Evolutionary conservation across 2,888 invertebrate genomes (phyloP).

Genomic region (Andrena flavipes): DNA sequence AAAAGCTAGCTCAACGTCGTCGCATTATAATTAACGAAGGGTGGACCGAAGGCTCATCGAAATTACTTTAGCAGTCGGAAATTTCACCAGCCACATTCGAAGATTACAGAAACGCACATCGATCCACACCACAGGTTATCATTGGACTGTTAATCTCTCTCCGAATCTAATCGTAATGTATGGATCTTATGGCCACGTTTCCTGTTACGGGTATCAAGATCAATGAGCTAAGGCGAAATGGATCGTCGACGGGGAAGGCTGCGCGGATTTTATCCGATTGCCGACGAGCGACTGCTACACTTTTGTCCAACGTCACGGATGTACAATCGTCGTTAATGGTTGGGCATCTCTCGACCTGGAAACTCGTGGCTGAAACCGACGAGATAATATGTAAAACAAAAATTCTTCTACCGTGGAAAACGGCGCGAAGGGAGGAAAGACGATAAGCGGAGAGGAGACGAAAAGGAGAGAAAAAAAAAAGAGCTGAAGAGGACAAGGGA

Average conservation of each 20-base stretch:
- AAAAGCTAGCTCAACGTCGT: no score
- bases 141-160: conserved; percentile 23
- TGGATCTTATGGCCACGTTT: not conserved
- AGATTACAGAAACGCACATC: not conserved
- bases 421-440: not conserved
- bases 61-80: conserved; percentile 18
- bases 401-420: conserved; percentile 15
- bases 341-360: conserved; percentile 61
- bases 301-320: conserved; percentile 28
- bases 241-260: conserved; percentile 42
- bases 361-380: conserved; percentile 18
- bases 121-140: not conserved
- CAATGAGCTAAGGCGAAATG: conserved; percentile 36
- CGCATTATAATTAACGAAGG: no score
- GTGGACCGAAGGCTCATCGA: not conserved
- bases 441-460: not conserved
- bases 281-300: conserved; percentile 37
- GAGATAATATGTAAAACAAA: conserved; percentile 28
- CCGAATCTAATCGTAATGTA: conserved; percentile 33
- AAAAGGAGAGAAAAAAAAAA: not conserved
- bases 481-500: not conserved
- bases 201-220: conserved; percentile 34
- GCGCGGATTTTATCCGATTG: conserved; percentile 52
- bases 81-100: conserved; percentile 16
- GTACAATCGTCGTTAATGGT: conserved; percentile 60